phyloP scores from a whole-genome alignment of 2,113 vertebrate species.

The Chaetura pelagica region DNA sequence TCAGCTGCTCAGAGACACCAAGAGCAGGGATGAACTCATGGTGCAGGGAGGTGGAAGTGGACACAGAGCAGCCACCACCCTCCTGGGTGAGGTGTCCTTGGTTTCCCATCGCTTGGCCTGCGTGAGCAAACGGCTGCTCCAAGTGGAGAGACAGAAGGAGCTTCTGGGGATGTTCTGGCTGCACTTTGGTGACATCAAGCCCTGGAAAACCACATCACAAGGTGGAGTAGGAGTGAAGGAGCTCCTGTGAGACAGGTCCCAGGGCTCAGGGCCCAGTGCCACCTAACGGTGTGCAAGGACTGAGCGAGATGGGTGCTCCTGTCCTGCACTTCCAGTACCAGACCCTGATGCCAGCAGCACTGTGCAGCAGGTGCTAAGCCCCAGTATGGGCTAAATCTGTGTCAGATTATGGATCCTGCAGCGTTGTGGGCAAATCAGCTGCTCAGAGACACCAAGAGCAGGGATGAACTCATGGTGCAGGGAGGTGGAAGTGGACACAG shows the following conservation, averaged over 20 bases:
- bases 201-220: not conserved
- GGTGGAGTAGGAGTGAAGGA: not conserved
- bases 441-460: fast-evolving
- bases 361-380: fast-evolving
- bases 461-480: not conserved
- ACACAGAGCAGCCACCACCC: fast-evolving
- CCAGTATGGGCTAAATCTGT: not conserved
- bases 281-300: not conserved
- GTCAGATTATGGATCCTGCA: not conserved
- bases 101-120: not conserved
- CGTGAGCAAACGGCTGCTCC: not conserved
- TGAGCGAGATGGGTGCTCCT: not conserved
- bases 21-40: not conserved
- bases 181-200: not conserved
- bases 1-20: fast-evolving
- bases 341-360: not conserved
- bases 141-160: not conserved
- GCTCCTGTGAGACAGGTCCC: not conserved
- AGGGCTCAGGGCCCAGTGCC: not conserved
- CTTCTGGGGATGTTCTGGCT: not conserved
- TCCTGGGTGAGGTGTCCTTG: not conserved
- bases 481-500: not conserved
- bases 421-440: fast-evolving
- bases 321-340: fast-evolving
- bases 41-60: not conserved